A percentile compares a stretch with the other conserved stretches of the same genome.
Conservation (phyloP, 2,797 vertebrate species). For the Sebastiscus albofasciatus region DNA sequence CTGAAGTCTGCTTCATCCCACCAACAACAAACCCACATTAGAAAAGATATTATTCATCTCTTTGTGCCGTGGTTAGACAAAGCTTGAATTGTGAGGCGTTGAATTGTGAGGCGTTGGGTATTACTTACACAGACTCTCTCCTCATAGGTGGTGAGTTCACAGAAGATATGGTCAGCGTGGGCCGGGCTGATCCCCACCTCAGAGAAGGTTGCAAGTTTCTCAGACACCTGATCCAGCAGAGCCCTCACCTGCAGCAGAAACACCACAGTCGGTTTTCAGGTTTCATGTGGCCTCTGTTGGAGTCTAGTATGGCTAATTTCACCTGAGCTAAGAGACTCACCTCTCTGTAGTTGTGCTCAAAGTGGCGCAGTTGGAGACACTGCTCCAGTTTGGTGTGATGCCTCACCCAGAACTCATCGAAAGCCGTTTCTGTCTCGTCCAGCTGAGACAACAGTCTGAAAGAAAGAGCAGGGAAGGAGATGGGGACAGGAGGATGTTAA, state of each 20-base stretch:
- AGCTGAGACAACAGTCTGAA: conserved; percentile 92
- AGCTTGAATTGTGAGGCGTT: conserved; percentile 6
- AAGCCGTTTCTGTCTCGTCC: conserved; percentile 92
- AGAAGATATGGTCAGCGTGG: conserved; percentile 90
- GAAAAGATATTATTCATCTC: not conserved
- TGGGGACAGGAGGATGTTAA: not conserved
- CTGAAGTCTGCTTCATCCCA: not conserved
- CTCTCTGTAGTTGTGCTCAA: conserved; percentile 95
- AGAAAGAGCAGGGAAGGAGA: not conserved
- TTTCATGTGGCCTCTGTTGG: not conserved
- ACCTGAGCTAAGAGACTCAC: conserved; percentile 69
- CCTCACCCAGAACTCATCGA: conserved; percentile 96
- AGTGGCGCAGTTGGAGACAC: conserved; percentile 92
- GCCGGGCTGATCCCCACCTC: conserved; percentile 93
- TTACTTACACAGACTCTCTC: conserved; percentile 88
- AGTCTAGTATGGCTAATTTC: not conserved
- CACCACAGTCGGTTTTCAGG: conserved; percentile 1
- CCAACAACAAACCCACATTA: not conserved
- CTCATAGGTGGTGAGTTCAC: conserved; percentile 88
- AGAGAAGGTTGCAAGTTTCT: conserved; percentile 87
- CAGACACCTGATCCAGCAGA: conserved; percentile 86
- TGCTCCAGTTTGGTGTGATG: conserved; percentile 96
- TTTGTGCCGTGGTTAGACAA: not conserved
- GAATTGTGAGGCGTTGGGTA: conserved; percentile 54
- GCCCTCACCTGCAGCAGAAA: conserved; percentile 85